Base-by-base conservation (phyloP, 2,113 vertebrate species). In the Ibidorhyncha struthersii region DNA sequence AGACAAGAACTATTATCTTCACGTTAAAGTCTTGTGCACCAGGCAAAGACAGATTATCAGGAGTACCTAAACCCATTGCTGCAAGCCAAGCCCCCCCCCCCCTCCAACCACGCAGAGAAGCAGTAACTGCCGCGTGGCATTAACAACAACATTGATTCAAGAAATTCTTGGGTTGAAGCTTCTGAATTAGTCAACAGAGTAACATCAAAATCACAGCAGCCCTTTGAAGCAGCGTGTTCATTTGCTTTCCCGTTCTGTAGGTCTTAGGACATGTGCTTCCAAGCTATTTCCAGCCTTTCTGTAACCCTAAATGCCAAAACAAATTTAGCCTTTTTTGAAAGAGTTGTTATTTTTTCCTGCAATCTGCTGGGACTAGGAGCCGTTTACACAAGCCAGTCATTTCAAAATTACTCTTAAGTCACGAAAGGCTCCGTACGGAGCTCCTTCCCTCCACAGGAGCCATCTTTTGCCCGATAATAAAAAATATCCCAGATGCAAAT, bases 121-220 rank as follows among this genome's bases (percentile, higher is more conserved):
- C 9, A 6, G 4, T 16, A 36, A 7, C 19, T 53, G 47, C 17
- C 62, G 38, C 0, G 0, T 16, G 8, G 14, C 8, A 1, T 41
- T 29, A 62, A 26, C 16, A 34, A 4, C 18, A 12, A 2, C 6
- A 1, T 13, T 56, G n/a, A 41, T 55, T 32, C 49, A 71, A 55
- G 6, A 71, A 74, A 38, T 38, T 23, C 25, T 58, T 53, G 25
- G 16, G 30, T 16, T 89, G 65, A n/a, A 63, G 53, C 29, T 43
- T 71, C 20, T 14, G 0, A 21, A 50, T 38, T 27, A 49, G 32
- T 30, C 78, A 47, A 8, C 4, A 78, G 22, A 65, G 11, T 41
- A 69, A 50, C 21, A 70, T 20, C 30, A 52, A 66, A 66, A 70
- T 65, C 69, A 81, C 63, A 62, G 25, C 45, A 65, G 34, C 58